phyloP scores from a whole-genome alignment of 1,140 invertebrate genomes.

The Paraescarpia echinospica region DNA sequence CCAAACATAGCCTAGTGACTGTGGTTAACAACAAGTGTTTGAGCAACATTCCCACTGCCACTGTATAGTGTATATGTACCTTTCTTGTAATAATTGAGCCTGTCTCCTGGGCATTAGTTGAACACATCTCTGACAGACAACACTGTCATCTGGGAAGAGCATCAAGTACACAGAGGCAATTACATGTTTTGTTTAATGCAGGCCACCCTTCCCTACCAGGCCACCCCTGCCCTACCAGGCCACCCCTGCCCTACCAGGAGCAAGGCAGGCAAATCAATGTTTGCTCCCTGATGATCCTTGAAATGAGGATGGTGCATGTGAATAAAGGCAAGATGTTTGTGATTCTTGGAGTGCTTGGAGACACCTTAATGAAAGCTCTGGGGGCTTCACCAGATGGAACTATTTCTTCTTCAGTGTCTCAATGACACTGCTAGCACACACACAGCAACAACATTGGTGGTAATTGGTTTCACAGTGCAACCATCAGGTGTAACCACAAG shows the following conservation, averaged over 20 bases:
- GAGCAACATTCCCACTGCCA: slow-evolving; percentile 3
- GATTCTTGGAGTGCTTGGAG: background rate
- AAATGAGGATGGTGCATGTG: background rate
- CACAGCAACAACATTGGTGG: background rate
- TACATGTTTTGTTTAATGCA: background rate
- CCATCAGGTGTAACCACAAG: background rate
- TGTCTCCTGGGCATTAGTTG: background rate
- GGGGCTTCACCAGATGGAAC: background rate
- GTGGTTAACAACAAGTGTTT: background rate
- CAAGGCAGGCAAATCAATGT: background rate
- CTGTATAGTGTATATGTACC: no score
- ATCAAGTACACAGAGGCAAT: background rate
- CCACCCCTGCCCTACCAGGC: background rate
- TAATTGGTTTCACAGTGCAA: background rate
- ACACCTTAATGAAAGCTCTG: background rate
- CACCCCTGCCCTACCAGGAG: background rate
- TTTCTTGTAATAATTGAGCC: background rate
- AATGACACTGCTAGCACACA: background rate
- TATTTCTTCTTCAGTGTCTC: background rate
- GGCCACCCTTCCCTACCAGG: no score
- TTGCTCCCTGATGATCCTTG: background rate
- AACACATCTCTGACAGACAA: background rate
- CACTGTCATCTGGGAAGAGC: background rate
- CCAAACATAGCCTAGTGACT: background rate
- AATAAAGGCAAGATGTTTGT: slow-evolving; percentile 1